A percentile compares a stretch with the other conserved stretches of the same genome.
Evolutionary conservation across 2,888 invertebrate species (phyloP).

Genomic region (Sinohyriopsis cumingii): DNA sequence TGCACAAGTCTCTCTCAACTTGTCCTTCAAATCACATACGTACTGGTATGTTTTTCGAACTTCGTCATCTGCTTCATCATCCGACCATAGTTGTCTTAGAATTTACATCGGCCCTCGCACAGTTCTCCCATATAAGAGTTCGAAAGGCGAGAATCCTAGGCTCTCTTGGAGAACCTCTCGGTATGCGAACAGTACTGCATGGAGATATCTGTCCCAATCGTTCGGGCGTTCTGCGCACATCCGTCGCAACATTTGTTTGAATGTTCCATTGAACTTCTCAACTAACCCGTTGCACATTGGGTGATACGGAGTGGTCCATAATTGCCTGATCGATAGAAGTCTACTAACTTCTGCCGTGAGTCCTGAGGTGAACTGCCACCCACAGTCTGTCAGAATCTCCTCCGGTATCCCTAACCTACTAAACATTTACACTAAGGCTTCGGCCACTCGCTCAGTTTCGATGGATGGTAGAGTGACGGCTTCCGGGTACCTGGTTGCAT

Average conservation of each 20-base stretch:
- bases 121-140: slow-evolving; percentile 5
- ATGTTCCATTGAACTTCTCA: slow-evolving; percentile 38
- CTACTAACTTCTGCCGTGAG: slow-evolving; percentile 33
- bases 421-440: slow-evolving; percentile 23
- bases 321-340: slow-evolving; percentile 22
- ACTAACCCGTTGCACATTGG: slow-evolving; percentile 31
- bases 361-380: slow-evolving; percentile 38
- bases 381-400: slow-evolving; percentile 28
- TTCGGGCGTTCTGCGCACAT: slow-evolving; percentile 25
- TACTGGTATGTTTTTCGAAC: too few species aligned
- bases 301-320: slow-evolving; percentile 34
- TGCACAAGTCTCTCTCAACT: too few species aligned
- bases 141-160: slow-evolving; percentile 31
- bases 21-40: too few species aligned
- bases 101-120: not conserved
- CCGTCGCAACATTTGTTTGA: slow-evolving; percentile 37
- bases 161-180: slow-evolving; percentile 34
- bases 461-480: too few species aligned
- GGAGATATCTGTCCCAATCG: slow-evolving; percentile 40
- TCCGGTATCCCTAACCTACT: slow-evolving; percentile 18
- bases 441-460: slow-evolving; percentile 23
- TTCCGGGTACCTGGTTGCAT: slow-evolving; percentile 14
- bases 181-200: slow-evolving; percentile 34
- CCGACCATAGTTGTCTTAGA: too few species aligned
- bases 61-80: too few species aligned